Conservation (phyloP, 2,888 invertebrate species). For the Clivina fossor region DNA sequence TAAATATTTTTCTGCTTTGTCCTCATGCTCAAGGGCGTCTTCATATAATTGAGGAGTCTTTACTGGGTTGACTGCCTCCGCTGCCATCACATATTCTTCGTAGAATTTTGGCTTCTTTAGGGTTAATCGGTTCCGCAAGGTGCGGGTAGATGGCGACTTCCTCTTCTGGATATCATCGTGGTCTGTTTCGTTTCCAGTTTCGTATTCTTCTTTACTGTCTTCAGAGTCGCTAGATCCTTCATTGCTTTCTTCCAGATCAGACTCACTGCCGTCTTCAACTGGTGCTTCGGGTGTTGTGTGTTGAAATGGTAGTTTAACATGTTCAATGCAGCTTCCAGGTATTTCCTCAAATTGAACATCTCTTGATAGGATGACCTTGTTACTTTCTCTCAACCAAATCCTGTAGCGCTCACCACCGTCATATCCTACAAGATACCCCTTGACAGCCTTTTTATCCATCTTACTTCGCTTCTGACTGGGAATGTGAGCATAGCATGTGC, state of each 20-base stretch:
- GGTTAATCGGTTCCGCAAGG: neutral
- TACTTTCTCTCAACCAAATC: conserved; percentile 37
- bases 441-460: conserved; percentile 43
- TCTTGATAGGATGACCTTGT: conserved; percentile 39
- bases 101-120: conserved; percentile 32
- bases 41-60: no score
- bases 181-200: conserved; percentile 34
- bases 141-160: neutral
- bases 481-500: conserved; percentile 41
- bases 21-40: conserved; percentile 33
- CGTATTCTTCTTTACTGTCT: conserved; percentile 4
- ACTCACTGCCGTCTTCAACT: no score
- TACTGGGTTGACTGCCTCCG: conserved; percentile 14
- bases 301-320: conserved; percentile 19
- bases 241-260: no score
- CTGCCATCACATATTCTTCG: conserved; percentile 23
- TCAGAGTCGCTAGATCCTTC: no score
- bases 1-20: conserved; percentile 30
- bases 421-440: conserved; percentile 43
- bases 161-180: no score
- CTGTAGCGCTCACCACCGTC: conserved; percentile 43
- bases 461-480: conserved; percentile 41
- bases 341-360: conserved; percentile 42
- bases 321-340: conserved; percentile 28
- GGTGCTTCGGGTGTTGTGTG: no score